Evolutionary conservation across 2,888 invertebrate species (phyloP).

Genomic region (Blera fallax): DNA sequence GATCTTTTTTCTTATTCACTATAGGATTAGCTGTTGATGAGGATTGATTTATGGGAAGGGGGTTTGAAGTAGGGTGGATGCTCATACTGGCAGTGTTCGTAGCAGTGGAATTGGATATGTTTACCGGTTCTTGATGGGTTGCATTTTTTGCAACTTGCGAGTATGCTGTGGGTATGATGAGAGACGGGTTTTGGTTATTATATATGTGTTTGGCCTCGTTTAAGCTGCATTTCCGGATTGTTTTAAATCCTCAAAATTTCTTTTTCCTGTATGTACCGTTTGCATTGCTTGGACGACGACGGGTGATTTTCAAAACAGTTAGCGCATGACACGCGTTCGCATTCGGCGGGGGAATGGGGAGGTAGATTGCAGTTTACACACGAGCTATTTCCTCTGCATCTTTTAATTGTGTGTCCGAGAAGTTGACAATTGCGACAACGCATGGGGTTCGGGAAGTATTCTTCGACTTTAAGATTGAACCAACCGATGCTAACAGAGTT

Average conservation of each 20-base stretch:
- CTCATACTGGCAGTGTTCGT: no score
- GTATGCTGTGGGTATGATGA: background rate
- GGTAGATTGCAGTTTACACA: background rate
- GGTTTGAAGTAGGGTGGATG: background rate
- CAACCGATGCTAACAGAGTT: no score
- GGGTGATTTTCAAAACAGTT: no score
- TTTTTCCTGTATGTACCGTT: background rate
- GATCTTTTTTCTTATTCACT: no score
- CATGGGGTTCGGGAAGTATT: slow-evolving; percentile 4
- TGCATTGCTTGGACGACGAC: background rate
- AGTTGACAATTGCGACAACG: slow-evolving; percentile 13
- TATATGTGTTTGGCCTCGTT: background rate
- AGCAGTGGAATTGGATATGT: background rate
- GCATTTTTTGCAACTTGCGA: background rate
- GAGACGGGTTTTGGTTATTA: background rate
- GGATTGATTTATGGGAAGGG: no score
- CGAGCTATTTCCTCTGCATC: background rate
- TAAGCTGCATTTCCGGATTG: background rate
- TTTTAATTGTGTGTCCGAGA: background rate
- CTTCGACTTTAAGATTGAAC: background rate
- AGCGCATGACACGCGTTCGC: no score
- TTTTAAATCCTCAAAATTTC: background rate
- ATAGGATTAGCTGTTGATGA: no score
- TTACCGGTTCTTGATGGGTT: background rate
- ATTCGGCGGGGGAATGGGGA: no score